Evolutionary conservation across 2,797 vertebrate species (phyloP).

Genomic region (Platyrinchus mystaceus): DNA sequence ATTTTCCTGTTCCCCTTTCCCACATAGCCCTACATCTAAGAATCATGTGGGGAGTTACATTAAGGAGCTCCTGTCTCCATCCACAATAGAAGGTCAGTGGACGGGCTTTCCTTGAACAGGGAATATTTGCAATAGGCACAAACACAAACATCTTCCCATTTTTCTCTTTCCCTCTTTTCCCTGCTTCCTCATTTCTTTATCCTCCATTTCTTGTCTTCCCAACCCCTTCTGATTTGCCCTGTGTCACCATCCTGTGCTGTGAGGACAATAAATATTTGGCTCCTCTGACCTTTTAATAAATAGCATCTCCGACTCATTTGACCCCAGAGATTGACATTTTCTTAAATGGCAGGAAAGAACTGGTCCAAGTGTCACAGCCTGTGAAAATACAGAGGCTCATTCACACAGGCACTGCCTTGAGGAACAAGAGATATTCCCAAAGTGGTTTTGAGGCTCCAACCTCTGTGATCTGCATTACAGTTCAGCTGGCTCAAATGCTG

Average conservation of each 20-base stretch:
- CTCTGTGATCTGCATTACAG: not conserved
- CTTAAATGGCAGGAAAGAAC: not conserved
- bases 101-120: not conserved
- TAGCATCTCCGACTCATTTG: fast-evolving
- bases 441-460: not conserved
- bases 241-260: not conserved
- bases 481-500: not conserved
- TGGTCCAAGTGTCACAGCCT: not conserved
- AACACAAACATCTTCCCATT: not conserved
- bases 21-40: not conserved
- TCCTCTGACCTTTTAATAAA: not conserved
- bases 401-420: not conserved
- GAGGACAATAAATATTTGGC: not conserved
- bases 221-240: not conserved
- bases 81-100: not conserved
- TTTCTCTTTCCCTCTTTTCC: not conserved
- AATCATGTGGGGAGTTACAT: not conserved
- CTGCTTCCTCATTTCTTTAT: not conserved
- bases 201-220: not conserved
- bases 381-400: not conserved
- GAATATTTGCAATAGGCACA: not conserved
- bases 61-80: not conserved
- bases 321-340: not conserved
- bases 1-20: not conserved
- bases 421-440: not conserved